Base-by-base conservation (phyloP, 2,113 vertebrate genomes). In the Syngnathus scovelli region DNA sequence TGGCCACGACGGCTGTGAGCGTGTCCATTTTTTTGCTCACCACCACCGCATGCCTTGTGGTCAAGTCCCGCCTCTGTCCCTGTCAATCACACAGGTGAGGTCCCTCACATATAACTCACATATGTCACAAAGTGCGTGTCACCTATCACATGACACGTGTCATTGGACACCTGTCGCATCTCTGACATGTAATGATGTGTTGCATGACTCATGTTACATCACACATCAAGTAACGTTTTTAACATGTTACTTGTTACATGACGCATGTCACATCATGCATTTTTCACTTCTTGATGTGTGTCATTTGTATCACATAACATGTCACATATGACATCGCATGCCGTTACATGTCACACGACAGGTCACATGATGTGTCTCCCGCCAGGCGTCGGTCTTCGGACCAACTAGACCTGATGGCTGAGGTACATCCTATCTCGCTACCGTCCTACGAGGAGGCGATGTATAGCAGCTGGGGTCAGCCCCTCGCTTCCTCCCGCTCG, bases 401-500 rank as follows among this genome's bases (percentile, higher is more conserved):
- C 81, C 91, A 92, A 78, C 54, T 90, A 80, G 90, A 91, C 79
- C 85, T 91, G 77, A 85, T 86, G 82, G 83, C 81, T 54, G 90
- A 90, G 16, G 84, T 89, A 6, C 70, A 83, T 21, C 88, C 85
- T 0, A 84, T 89, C 1, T 78, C 86, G 4, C 87, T 92, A 0
- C 91, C 90, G 1, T 88, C 90, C 72, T 93, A 92, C 1, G 91
- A 92, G 71, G 92, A 92, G 78, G 92, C 91, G 0, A 70, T 92
- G 23, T 92, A 90, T 1, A 82, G 90, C 46, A 90, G 87, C 77
- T 90, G 87, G 88, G 90, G 92, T 1, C 85, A 88, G 69, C 87
- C 88, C 7, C 68, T 89, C 19, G 73, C 86, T 0, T 19, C 84
- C 0, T 23, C 82, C 23, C 83, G 76, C 51, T 64, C 68, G 21